Evolutionary conservation across 2,888 invertebrate species (phyloP).

Genomic region (Rhagium mordax): DNA sequence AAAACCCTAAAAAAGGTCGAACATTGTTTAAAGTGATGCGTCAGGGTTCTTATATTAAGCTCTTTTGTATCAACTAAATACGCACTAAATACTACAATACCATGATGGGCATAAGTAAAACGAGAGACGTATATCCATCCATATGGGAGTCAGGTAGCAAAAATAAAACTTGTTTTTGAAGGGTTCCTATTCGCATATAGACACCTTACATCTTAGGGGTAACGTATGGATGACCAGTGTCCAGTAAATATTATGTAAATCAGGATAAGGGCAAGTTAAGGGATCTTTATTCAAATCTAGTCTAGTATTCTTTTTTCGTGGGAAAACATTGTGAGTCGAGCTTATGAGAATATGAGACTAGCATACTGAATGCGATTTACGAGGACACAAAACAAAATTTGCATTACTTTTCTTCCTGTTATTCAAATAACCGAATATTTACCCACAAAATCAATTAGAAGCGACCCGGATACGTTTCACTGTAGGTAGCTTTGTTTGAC

Average conservation of each 20-base stretch:
- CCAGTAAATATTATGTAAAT: constrained; percentile 67
- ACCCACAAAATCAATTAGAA: constrained; percentile 49
- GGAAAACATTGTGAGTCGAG: constrained; percentile 57
- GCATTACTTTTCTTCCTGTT: constrained; percentile 51
- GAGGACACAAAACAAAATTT: constrained; percentile 57
- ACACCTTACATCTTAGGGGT: constrained; percentile 53
- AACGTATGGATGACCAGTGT: constrained; percentile 65
- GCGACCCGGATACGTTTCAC: constrained; percentile 42
- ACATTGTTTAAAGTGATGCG: not conserved
- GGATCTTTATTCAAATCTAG: constrained; percentile 63
- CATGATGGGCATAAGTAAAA: constrained; percentile 4
- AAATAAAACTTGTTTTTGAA: constrained; percentile 52
- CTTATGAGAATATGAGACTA: constrained; percentile 47
- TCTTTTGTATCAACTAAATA: constrained; percentile 16
- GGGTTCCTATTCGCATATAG: constrained; percentile 48
- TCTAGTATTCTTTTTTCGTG: constrained; percentile 62
- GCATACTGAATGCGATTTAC: constrained; percentile 55
- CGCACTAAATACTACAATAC: constrained; percentile 1
- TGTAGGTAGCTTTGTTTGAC: too few relatives aligned
- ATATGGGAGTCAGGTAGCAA: constrained; percentile 47
- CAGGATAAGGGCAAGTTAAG: constrained; percentile 58
- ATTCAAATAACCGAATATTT: constrained; percentile 51
- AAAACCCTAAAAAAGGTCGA: not conserved
- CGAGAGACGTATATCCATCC: not conserved
- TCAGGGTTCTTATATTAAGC: not conserved